A percentile compares a stretch with the other conserved stretches of the same genome.
phyloP scores from a whole-genome alignment of 2,113 vertebrate genomes.

The Ochotona princeps region DNA sequence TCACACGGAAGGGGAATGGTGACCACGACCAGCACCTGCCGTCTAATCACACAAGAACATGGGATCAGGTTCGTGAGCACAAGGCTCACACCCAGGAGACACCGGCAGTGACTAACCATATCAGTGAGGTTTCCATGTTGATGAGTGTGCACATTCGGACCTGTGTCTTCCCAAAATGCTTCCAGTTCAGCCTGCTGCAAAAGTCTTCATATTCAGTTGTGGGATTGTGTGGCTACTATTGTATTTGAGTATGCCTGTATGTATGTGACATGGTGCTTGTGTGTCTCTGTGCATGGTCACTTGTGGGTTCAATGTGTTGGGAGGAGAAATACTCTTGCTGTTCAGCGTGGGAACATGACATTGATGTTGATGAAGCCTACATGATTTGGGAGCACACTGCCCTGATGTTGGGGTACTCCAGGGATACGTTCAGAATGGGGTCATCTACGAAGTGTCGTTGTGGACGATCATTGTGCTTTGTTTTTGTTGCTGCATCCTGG shows the following conservation, averaged over 20 bases:
- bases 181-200: background rate
- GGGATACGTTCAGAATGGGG: fast-evolving
- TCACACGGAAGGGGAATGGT: too few relatives aligned
- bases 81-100: fast-evolving
- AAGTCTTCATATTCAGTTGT: background rate
- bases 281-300: background rate
- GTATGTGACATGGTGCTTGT: background rate
- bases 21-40: too few relatives aligned
- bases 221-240: too few relatives aligned
- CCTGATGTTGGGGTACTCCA: background rate
- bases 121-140: fast-evolving
- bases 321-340: background rate
- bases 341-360: background rate
- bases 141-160: fast-evolving
- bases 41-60: too few relatives aligned
- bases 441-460: fast-evolving
- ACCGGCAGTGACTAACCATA: fast-evolving
- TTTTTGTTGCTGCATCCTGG: background rate
- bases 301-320: fast-evolving
- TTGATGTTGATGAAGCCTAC: fast-evolving
- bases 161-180: fast-evolving
- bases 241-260: background rate
- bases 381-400: fast-evolving
- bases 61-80: background rate
- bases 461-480: background rate